phyloP scores from a whole-genome alignment of 2,888 invertebrate genomes.

The Lasioglossum malachurum region DNA sequence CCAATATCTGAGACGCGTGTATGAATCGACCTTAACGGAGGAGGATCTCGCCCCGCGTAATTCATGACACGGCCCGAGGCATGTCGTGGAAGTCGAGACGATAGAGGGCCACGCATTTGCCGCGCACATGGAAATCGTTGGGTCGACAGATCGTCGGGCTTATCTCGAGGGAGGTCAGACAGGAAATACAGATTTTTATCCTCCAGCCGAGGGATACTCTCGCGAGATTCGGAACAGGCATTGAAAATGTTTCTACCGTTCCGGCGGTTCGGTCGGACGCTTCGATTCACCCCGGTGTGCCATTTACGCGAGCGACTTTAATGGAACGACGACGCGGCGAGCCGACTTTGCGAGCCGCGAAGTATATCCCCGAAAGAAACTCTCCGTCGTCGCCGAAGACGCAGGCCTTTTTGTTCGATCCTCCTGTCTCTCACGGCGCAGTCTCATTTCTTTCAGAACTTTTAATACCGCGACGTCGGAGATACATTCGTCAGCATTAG shows the following conservation, averaged over 20 bases:
- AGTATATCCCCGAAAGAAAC: slow-evolving; percentile 52
- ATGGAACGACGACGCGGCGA: slow-evolving; percentile 16
- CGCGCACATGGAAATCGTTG: slow-evolving; percentile 34
- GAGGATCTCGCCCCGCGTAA: slow-evolving; percentile 2
- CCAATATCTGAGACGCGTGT: no score
- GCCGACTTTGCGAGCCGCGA: slow-evolving; percentile 28
- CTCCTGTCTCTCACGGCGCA: not conserved
- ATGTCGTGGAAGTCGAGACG: not conserved
- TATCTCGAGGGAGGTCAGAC: slow-evolving; percentile 24
- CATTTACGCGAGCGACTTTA: slow-evolving; percentile 22
- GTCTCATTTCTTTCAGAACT: not conserved
- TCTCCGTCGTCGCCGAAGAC: not conserved
- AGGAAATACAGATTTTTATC: slow-evolving; percentile 42
- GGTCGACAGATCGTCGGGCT: slow-evolving; percentile 33
- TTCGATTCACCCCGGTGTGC: slow-evolving; percentile 40
- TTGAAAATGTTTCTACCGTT: slow-evolving; percentile 48
- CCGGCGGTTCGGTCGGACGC: slow-evolving; percentile 35
- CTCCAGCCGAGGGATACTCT: slow-evolving; percentile 11
- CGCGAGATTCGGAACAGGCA: slow-evolving; percentile 36
- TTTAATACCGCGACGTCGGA: not conserved
- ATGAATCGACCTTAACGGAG: no score
- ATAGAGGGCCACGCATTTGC: not conserved
- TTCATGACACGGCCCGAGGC: slow-evolving; percentile 13
- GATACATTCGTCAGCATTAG: not conserved
- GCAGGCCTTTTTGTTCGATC: not conserved